Percentiles rank a stretch among this genome's conserved stretches.
Conservation (phyloP, 92 coral and sea anemone species). For the Parazoanthus darwini region DNA sequence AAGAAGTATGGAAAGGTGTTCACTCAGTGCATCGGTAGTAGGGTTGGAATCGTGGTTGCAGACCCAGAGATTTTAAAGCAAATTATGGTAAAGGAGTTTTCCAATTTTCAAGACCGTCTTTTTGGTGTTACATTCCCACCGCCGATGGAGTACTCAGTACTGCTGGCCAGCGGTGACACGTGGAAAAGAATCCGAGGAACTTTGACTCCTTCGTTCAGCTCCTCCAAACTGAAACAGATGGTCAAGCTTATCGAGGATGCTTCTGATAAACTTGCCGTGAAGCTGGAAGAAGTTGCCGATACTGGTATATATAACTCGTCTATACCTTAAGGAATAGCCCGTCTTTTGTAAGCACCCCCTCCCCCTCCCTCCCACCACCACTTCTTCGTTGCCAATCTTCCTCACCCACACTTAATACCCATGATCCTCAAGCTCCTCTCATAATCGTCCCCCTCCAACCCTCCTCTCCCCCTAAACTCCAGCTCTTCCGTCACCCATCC, state of each 20-base stretch:
- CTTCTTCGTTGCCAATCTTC: too few relatives aligned
- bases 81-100: constrained; percentile 31
- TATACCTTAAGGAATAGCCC: neutral
- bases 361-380: too few relatives aligned
- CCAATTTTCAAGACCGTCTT: constrained; percentile 37
- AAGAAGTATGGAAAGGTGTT: constrained; percentile 33
- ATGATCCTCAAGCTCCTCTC: too few relatives aligned
- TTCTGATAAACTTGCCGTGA: constrained; percentile 9
- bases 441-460: too few relatives aligned
- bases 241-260: constrained; percentile 25
- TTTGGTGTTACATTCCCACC: constrained; percentile 41
- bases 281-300: constrained; percentile 13
- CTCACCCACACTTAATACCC: too few relatives aligned
- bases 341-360: neutral
- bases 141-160: constrained; percentile 43
- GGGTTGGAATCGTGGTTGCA: constrained; percentile 33
- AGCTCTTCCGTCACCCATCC: neutral
- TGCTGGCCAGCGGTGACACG: constrained; percentile 29
- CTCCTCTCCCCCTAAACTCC: neutral
- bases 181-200: constrained; percentile 32
- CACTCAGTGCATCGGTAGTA: constrained; percentile 31
- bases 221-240: constrained; percentile 39
- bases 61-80: constrained; percentile 36
- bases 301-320: constrained; percentile 10
- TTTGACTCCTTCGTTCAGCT: constrained; percentile 34